Evolutionary conservation across 2,888 invertebrate genomes (phyloP).

Genomic region (Leptodirus hochenwartii): DNA sequence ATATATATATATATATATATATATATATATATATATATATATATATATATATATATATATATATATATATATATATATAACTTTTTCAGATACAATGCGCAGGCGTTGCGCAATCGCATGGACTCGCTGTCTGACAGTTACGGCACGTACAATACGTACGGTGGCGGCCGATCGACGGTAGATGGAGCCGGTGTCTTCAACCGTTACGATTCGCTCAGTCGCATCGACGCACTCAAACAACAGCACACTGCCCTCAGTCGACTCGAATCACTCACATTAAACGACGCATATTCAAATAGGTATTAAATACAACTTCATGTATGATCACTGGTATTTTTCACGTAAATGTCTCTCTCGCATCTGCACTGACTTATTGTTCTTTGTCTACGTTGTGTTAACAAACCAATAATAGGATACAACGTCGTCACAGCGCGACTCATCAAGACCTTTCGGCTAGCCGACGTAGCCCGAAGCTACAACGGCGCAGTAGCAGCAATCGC

Average conservation of each 20-base stretch:
- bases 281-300: constrained; percentile 24
- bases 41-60: too few relatives aligned
- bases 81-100: constrained; percentile 15
- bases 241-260: constrained; percentile 30
- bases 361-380: too few relatives aligned
- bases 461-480: constrained; percentile 30
- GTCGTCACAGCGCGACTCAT: constrained; percentile 34
- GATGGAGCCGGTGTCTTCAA: constrained; percentile 17
- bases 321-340: too few relatives aligned
- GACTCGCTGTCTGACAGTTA: constrained; percentile 27
- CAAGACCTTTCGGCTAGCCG: constrained; percentile 33
- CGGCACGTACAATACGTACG: constrained; percentile 9
- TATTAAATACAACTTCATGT: too few relatives aligned
- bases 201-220: constrained; percentile 28
- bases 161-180: constrained; percentile 4
- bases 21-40: too few relatives aligned
- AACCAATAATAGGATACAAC: constrained; percentile 26
- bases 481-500: constrained; percentile 34
- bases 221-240: constrained; percentile 31
- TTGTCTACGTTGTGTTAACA: too few relatives aligned
- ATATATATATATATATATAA: too few relatives aligned
- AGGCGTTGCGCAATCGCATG: constrained; percentile 30
- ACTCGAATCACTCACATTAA: constrained; percentile 34
- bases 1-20: too few relatives aligned
- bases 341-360: too few relatives aligned